Evolutionary conservation across 2,888 invertebrate genomes (phyloP), one percentile per base, ranked within the genome.

Genomic region (Cephus rjabovi): DNA sequence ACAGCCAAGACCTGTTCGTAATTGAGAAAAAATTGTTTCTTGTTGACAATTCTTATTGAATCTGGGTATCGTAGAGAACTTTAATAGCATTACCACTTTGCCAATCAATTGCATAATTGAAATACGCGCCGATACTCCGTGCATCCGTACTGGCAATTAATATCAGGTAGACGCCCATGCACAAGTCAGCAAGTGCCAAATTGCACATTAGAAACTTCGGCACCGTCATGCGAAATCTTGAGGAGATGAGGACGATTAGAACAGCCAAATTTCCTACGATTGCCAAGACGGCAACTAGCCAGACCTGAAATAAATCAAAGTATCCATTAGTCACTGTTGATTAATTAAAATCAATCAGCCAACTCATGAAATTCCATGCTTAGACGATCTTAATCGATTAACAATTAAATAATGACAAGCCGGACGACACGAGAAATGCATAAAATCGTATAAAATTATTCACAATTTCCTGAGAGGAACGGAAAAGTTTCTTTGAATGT

Each of bases 91-190:
- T 85, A 93, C 93, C 94, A 86, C 93, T 93, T 90, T 95, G 95
- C 95, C 95, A 95, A 85, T 93, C 93, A 73, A 95, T 94, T 56
- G 95, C 95, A 85, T 94, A 93, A 87, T 95, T 95, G 90, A 95
- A 95, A 88, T 95, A 95, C 75, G 93, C 93, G 12, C 95, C 94
- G 56, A 94, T 92, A 3, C 95, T 95, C 69, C 93, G 93, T 0
- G 94, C 93, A 87, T 95, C 95, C 73, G 94, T 93, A 23, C 94
- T 92, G 1, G 95, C 95, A 81, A 95, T 93, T 56, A 92, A 86
- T 1, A 94, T 92, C 74, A 95, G 91, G 89, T 95, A 95, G 15
- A 94, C 87, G 1, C 94, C 95, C 92, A 95, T 95, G 86, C 94
- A 93, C 79, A 95, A 92, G 89, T 95, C 95, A n/a, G 95, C 95